phyloP scores from a whole-genome alignment of 2,888 invertebrate species.

The Mythimna impura region DNA sequence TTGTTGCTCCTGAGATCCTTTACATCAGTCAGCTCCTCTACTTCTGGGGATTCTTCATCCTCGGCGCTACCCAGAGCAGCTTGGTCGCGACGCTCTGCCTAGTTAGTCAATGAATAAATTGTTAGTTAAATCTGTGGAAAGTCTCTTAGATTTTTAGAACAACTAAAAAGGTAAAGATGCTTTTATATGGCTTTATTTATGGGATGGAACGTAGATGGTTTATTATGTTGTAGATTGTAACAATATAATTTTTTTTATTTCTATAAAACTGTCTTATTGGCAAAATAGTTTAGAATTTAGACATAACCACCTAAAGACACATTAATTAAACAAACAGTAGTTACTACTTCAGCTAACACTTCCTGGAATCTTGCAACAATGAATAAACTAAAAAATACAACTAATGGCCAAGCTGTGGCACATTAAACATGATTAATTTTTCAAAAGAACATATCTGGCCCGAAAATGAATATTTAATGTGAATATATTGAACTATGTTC shows the following conservation, averaged over 20 bases:
- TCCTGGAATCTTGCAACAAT: background rate
- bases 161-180: constrained; percentile 15
- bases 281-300: background rate
- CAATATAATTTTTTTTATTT: background rate
- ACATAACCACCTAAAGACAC: too few species aligned
- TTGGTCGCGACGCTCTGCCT: constrained; percentile 84
- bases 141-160: constrained; percentile 38
- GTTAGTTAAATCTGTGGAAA: constrained; percentile 47
- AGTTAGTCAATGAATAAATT: constrained; percentile 49
- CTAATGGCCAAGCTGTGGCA: too few species aligned
- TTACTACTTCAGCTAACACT: too few species aligned
- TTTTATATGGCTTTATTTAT: constrained; percentile 8
- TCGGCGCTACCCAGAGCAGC: constrained; percentile 72
- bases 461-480: too few species aligned
- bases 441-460: background rate
- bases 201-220: background rate
- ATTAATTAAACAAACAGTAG: too few species aligned
- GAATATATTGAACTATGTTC: too few species aligned
- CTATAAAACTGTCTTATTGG: background rate
- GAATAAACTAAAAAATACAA: background rate
- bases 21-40: constrained; percentile 83
- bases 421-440: too few species aligned
- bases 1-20: constrained; percentile 88
- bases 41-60: constrained; percentile 76
- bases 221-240: constrained; percentile 10